phyloP scores from a whole-genome alignment of 2,113 vertebrate genomes.

The Entomyzon cyanotis region DNA sequence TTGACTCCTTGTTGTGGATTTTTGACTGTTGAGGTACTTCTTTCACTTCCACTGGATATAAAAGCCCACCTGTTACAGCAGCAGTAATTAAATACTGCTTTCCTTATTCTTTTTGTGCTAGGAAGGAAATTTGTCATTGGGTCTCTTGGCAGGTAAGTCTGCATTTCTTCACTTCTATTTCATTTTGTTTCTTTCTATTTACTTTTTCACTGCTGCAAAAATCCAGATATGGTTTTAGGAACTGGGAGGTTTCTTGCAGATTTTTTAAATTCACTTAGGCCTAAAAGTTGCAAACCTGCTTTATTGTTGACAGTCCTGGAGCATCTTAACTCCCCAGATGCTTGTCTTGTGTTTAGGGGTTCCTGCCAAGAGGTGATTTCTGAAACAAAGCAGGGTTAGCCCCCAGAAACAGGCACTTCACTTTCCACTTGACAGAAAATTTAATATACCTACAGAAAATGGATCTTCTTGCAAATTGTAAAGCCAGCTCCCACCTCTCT shows the following conservation, averaged over 20 bases:
- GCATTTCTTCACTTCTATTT: background rate
- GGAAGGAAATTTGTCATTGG: background rate
- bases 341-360: background rate
- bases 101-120: background rate
- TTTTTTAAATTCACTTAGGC: background rate
- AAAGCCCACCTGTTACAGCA: background rate
- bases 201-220: background rate
- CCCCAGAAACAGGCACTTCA: background rate
- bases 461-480: background rate
- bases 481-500: background rate
- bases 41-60: background rate
- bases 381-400: background rate
- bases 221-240: background rate
- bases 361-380: background rate
- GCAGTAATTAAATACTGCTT: background rate
- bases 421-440: background rate
- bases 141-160: background rate
- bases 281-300: background rate
- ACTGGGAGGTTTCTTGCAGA: background rate
- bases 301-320: fast-evolving
- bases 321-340: background rate
- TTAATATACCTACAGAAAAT: background rate
- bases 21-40: background rate
- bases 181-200: background rate
- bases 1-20: background rate